A percentile compares a stretch with the other conserved stretches of the same genome.
Conservation (phyloP, 1,140 invertebrate genomes). For the Drosophila lini region DNA sequence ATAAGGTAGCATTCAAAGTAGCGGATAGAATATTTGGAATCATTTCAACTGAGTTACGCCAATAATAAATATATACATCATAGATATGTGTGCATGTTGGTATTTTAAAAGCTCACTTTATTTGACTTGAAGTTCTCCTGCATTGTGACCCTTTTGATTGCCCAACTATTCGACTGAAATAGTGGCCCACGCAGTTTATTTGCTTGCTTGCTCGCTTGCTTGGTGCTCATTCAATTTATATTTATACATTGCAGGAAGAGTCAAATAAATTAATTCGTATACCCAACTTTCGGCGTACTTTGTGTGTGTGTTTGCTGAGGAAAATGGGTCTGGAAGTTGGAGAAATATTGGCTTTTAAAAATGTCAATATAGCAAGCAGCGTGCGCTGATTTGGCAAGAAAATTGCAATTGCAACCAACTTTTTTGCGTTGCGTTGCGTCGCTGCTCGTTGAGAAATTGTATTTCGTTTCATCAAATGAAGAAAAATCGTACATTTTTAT, state of each 20-base stretch:
- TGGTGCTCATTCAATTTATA: slow-evolving; percentile 50
- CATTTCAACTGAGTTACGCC: not conserved
- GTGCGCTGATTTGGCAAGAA: slow-evolving; percentile 66
- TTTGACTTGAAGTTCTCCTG: not conserved
- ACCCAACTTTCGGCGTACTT: slow-evolving; percentile 54
- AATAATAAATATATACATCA: not conserved
- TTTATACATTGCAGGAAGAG: slow-evolving; percentile 57
- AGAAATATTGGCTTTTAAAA: slow-evolving; percentile 81
- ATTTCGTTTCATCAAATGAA: slow-evolving; percentile 83
- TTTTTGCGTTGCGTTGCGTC: slow-evolving; percentile 41
- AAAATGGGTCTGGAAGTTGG: slow-evolving; percentile 24
- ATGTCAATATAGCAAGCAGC: slow-evolving; percentile 71
- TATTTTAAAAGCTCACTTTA: not conserved
- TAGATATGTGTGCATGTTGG: not conserved
- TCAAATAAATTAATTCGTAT: slow-evolving; percentile 60
- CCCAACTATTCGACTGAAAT: slow-evolving; percentile 6
- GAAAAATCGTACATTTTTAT: slow-evolving; percentile 81
- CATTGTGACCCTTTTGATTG: not conserved
- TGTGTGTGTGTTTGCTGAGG: slow-evolving; percentile 13
- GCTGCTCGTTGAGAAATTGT: slow-evolving; percentile 74
- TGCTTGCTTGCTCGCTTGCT: slow-evolving; percentile 7
- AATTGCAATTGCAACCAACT: slow-evolving; percentile 74
- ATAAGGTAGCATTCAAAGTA: not conserved
- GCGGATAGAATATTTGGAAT: not conserved
- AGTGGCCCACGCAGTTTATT: slow-evolving; percentile 8